Evolutionary conservation across 2,888 invertebrate genomes (phyloP), one percentile per base, ranked within the genome.

Genomic region (Brachylomia viminalis): DNA sequence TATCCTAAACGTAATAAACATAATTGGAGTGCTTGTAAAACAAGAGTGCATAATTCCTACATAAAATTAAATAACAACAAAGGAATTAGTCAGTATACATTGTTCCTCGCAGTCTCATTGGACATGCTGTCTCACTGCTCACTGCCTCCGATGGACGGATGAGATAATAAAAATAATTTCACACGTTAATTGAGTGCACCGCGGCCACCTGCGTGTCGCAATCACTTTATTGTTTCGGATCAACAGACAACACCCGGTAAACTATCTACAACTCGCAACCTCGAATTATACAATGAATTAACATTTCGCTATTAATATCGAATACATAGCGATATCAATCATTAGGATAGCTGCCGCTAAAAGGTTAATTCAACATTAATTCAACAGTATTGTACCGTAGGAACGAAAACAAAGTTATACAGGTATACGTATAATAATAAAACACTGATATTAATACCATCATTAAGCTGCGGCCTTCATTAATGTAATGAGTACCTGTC

Each of bases 171-270:
- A 90, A 90, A 84, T 87, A 85, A 87, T 87, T 92, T 93, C 93
- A 88, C 93, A 93, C 93, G 92, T 90, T 92, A 91, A 92, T 92
- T 93, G 89, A 87, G 88, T 88, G 91, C 73, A 87, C 87, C 80
- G 74, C 70, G 77, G 83, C 76, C 62, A 68, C 45, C 59, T 68
- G 27, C 80, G 75, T 92, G 89, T 90, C 85, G 92, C 90, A 93
- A 93, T 87, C 65, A 83, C 52, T 82, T 87, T 90, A 90, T 91
- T 91, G 90, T 92, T 89, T 83, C 80, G 76, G 77, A 86, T 85
- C 83, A 81, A 87, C 78, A 82, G 82, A 76, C 85, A 80, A 88
- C 80, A 83, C 77, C 82, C 61, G 72, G 74, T 79, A 70, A 78
- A 76, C 72, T 86, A 85, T 89, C 88, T 84, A 68, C 52, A 68